Base-by-base conservation (phyloP, 2,888 invertebrate species). In the Margaritifera margaritifera region DNA sequence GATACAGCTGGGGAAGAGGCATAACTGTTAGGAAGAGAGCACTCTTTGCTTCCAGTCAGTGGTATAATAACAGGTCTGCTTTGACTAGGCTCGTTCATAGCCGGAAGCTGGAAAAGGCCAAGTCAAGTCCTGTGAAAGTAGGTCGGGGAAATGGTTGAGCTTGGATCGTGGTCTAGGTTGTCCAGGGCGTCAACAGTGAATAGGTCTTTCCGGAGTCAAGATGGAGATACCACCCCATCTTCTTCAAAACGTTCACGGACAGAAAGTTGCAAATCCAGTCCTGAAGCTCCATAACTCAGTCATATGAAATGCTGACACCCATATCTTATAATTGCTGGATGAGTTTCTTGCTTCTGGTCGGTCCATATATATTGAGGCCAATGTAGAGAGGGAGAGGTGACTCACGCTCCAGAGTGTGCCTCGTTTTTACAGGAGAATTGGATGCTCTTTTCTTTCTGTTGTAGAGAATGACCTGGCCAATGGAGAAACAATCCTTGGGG, bases 111-210 rank as follows among this genome's bases (percentile, higher is more conserved):
- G 25, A 72, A 72, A 18, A 67, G 19, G 69, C 50, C 54, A 19
- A 72, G 72, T n/a, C 62, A 61, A 50, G 71, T 67, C 4, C 72
- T 66, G 64, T 73, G 72, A 24, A 73, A 73, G 25, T 67, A 73
- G 1, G 31, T 25, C 42, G n/a, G 19, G 20, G 72, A 51, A 24
- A 72, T 73, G n/a, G 58, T 56, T 67, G 67, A 68, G n/a, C 20
- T 64, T 58, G 64, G 64, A 63, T 73, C 64, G 60, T 73, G 71
- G 31, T 73, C 71, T 20, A 73, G 52, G 56, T 66, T 66, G 60
- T 72, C 70, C 2, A 58, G 58, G 52, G 66, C 67, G n/a, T 20
- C 71, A 31, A 57, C 63, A 65, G 66, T 72, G 42, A 72, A 72
- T 4, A 71, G 15, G 22, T 63, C 50, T 31, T 65, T 24, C 42